Conservation (phyloP, 2,888 invertebrate genomes). For the Chalcis sispes region DNA sequence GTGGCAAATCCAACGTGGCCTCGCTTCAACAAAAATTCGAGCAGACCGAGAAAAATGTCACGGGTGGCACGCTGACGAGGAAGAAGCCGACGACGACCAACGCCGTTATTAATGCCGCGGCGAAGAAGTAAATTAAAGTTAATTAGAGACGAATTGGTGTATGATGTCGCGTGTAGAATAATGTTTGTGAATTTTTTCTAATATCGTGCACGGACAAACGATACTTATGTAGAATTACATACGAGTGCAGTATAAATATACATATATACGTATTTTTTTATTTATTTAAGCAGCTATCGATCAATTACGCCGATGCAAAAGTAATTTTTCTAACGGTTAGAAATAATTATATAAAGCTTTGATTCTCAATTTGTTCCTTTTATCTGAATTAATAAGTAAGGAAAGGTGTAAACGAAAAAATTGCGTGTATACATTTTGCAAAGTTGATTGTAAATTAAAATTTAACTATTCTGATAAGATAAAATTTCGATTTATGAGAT, state of each 20-base stretch:
- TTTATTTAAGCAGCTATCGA: slow-evolving; percentile 37
- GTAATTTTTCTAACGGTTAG: too few species aligned
- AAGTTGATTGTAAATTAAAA: too few species aligned
- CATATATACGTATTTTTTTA: slow-evolving; percentile 37
- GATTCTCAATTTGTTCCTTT: too few species aligned
- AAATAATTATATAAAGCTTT: too few species aligned
- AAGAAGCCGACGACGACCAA: slow-evolving; percentile 19
- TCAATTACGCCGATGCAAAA: not conserved
- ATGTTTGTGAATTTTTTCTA: not conserved
- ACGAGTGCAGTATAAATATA: not conserved
- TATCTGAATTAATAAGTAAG: too few species aligned
- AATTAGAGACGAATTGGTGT: not conserved
- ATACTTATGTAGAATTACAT: not conserved
- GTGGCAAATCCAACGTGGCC: slow-evolving; percentile 79
- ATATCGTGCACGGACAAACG: not conserved
- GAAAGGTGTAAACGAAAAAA: too few species aligned
- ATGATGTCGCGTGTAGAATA: not conserved
- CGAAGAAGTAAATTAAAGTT: slow-evolving; percentile 37
- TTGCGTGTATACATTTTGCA: too few species aligned
- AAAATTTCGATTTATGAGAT: too few species aligned
- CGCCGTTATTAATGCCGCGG: not conserved
- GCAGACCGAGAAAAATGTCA: slow-evolving; percentile 67
- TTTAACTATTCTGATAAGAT: too few species aligned
- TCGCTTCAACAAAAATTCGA: slow-evolving; percentile 89
- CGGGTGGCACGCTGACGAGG: not conserved